Conservation (phyloP, 2,888 invertebrate species). For the Nomada lathburiana region DNA sequence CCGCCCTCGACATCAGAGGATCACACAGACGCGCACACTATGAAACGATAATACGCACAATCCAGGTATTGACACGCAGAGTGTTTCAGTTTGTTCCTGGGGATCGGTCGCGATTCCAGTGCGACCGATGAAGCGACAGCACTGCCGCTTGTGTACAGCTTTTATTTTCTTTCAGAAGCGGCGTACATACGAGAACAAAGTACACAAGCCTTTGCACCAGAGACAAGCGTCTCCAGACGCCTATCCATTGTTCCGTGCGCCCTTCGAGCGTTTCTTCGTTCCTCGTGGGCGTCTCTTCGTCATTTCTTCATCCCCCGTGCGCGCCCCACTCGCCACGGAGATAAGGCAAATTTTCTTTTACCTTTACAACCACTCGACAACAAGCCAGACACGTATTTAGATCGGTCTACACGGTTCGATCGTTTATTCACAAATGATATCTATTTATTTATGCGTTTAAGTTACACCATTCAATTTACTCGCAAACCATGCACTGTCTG, state of each 20-base stretch:
- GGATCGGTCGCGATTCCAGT: constrained; percentile 59
- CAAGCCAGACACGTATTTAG: background rate
- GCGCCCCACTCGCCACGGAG: constrained; percentile 14
- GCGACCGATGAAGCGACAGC: constrained; percentile 56
- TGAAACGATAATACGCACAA: background rate
- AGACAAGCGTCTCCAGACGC: constrained; percentile 24
- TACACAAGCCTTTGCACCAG: constrained; percentile 15
- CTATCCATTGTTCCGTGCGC: constrained; percentile 41
- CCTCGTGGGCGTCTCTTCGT: background rate
- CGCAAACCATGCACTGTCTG: no score
- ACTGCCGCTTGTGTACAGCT: background rate
- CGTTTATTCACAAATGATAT: no score
- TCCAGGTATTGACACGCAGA: constrained; percentile 12
- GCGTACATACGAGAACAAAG: background rate
- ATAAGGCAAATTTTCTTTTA: constrained; percentile 37
- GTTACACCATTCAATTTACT: no score
- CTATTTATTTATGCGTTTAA: no score
- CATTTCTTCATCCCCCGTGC: background rate
- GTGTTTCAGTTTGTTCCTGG: constrained; percentile 33
- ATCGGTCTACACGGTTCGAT: no score
- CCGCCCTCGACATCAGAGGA: background rate
- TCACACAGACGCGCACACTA: background rate
- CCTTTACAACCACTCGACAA: constrained; percentile 42
- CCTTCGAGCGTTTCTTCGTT: constrained; percentile 26
- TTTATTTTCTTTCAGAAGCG: constrained; percentile 44